phyloP scores from a whole-genome alignment of 2,888 invertebrate genomes.

The Macropis europaea region DNA sequence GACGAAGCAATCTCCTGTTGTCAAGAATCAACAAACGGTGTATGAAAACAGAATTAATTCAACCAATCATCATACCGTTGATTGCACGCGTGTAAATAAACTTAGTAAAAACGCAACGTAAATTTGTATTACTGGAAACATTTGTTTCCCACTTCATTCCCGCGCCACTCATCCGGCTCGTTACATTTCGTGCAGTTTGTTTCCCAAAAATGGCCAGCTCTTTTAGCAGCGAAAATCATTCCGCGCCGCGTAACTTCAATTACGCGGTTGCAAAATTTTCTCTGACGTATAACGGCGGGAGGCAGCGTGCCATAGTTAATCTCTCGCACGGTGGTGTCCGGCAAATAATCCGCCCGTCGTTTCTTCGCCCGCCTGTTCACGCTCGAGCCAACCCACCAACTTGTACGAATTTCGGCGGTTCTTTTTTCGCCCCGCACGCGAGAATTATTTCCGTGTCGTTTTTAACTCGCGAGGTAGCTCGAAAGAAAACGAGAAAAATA shows the following conservation, averaged over 20 bases:
- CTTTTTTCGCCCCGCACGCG: slow-evolving; percentile 31
- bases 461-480: slow-evolving; percentile 9
- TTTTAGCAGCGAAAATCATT: slow-evolving; percentile 33
- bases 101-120: too few species aligned
- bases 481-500: slow-evolving; percentile 27
- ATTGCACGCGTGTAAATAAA: too few species aligned
- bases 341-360: slow-evolving; percentile 41
- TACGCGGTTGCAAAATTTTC: slow-evolving; percentile 45
- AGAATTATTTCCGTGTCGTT: slow-evolving; percentile 44
- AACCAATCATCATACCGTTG: too few species aligned
- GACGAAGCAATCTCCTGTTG: too few species aligned
- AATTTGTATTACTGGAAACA: too few species aligned
- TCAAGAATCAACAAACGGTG: too few species aligned
- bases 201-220: too few species aligned
- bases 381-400: slow-evolving; percentile 23
- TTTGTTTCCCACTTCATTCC: too few species aligned
- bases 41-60: too few species aligned
- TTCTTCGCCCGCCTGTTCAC: slow-evolving; percentile 36
- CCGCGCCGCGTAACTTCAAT: slow-evolving; percentile 35
- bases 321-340: slow-evolving; percentile 30
- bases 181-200: too few species aligned
- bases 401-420: slow-evolving; percentile 18
- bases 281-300: slow-evolving; percentile 36
- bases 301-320: slow-evolving; percentile 38
- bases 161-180: too few species aligned